Evolutionary conservation across 2,113 vertebrate species (phyloP).

Genomic region (Rafetus swinhoei): DNA sequence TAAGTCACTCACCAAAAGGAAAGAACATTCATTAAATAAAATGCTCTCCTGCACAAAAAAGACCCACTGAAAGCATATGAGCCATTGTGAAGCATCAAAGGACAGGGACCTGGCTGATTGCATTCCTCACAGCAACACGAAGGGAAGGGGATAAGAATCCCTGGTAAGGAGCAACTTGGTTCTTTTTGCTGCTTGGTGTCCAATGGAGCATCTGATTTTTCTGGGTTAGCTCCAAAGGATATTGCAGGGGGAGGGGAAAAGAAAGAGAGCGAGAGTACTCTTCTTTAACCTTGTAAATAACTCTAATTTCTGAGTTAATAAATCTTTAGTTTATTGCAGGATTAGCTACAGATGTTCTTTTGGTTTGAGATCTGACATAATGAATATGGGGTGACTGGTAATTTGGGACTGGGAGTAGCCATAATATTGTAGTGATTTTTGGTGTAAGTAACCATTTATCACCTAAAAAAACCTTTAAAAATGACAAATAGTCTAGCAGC

Average conservation of each 20-base stretch:
- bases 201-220: too few species aligned
- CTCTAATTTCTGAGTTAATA: not conserved
- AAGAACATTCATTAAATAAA: not conserved
- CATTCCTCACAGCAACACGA: not conserved
- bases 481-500: too few species aligned
- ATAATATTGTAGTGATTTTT: not conserved
- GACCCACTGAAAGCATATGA: not conserved
- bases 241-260: too few species aligned
- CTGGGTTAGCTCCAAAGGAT: too few species aligned
- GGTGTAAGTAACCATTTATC: too few species aligned
- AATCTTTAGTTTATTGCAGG: not conserved
- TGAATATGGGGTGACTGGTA: not conserved
- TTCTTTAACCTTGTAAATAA: not conserved
- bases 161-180: too few species aligned
- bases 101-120: not conserved
- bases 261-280: too few species aligned
- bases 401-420: not conserved
- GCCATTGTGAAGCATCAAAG: not conserved
- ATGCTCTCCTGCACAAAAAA: not conserved
- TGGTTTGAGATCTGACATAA: not conserved
- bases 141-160: not conserved
- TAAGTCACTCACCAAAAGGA: not conserved
- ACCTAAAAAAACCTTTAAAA: too few species aligned
- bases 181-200: too few species aligned
- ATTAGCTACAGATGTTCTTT: not conserved